A percentile compares a stretch with the other conserved stretches of the same genome.
These are phyloP conservation scores for Tachina fera DNA, from an alignment of 2,888 invertebrate genomes.

Conservation along the genomic window DNA sequence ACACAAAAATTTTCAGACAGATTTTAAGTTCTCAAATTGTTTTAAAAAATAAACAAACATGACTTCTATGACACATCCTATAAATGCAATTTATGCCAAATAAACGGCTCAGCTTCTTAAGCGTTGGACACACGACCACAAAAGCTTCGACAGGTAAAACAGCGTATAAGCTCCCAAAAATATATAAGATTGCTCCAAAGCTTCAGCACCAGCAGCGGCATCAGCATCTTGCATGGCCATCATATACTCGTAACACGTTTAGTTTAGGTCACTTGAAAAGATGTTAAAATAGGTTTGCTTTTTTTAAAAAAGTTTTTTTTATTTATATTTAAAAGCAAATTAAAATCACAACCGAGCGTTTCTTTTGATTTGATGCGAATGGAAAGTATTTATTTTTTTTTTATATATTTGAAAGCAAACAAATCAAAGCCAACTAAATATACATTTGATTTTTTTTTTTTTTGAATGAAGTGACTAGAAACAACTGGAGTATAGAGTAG, in stretches of 20 bases:
- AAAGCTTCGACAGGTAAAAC: slow-evolving; percentile 38
- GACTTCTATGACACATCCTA: too few relatives aligned
- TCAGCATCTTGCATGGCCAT: background rate
- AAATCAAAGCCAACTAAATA: slow-evolving; percentile 40
- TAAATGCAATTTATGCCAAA: too few relatives aligned
- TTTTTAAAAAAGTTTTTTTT: slow-evolving; percentile 21
- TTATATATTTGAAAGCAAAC: slow-evolving; percentile 41
- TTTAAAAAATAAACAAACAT: too few relatives aligned
- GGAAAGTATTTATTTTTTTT: slow-evolving; percentile 1
- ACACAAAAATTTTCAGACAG: too few relatives aligned
- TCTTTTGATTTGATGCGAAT: slow-evolving; percentile 19
- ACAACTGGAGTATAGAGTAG: background rate
- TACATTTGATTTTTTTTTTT: too few relatives aligned
- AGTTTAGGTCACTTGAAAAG: slow-evolving; percentile 42
- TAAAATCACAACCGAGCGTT: slow-evolving; percentile 79
- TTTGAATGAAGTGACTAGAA: background rate
- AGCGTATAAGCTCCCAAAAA: slow-evolving; percentile 41
- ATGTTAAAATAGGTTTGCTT: slow-evolving; percentile 12
- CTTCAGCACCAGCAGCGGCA: background rate
- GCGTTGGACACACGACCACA: slow-evolving; percentile 47
- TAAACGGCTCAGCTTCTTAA: background rate
- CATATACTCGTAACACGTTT: background rate
- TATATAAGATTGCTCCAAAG: background rate
- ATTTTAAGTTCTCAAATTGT: too few relatives aligned
- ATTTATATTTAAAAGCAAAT: slow-evolving; percentile 66